These are phyloP conservation scores for Eueremaeus valkanovi DNA, from an alignment of 2,888 invertebrate species.

Conservation along the genomic window DNA sequence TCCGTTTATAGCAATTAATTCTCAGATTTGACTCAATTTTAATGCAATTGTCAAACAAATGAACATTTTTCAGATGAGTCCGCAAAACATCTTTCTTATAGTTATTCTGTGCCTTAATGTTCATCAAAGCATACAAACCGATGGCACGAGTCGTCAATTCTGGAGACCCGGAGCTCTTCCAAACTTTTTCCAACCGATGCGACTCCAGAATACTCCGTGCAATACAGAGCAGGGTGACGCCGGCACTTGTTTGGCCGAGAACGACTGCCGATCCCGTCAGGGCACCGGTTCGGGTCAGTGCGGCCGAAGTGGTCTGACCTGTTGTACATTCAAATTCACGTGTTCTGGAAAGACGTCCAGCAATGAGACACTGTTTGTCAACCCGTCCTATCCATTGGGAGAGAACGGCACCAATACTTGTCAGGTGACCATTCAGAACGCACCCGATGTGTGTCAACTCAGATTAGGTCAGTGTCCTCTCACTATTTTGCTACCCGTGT, in stretches of 20 bases:
- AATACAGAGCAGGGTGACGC: conserved; percentile 63
- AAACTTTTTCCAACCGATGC: conserved; percentile 68
- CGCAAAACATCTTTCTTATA: background rate
- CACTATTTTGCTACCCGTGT: background rate
- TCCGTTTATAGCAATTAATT: no score
- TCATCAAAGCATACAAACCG: background rate
- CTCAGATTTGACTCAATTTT: no score
- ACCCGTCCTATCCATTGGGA: conserved; percentile 70
- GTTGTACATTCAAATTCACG: conserved; percentile 64
- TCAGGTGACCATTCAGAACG: conserved; percentile 74
- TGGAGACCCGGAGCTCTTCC: conserved; percentile 24
- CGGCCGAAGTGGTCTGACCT: conserved; percentile 72
- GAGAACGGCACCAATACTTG: conserved; percentile 77
- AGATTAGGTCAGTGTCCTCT: conserved; percentile 52
- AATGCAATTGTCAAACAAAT: no score
- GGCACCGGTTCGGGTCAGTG: conserved; percentile 71
- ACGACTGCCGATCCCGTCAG: conserved; percentile 66
- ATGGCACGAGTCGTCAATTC: conserved; percentile 38
- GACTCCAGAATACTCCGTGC: conserved; percentile 72
- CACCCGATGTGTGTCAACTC: conserved; percentile 77
- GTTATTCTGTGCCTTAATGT: background rate
- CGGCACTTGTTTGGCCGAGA: conserved; percentile 59
- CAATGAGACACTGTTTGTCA: conserved; percentile 81
- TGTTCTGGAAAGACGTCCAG: conserved; percentile 73
- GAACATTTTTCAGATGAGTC: background rate